Evolutionary conservation across 2,113 vertebrate species (phyloP).

Genomic region (Labeo catla): DNA sequence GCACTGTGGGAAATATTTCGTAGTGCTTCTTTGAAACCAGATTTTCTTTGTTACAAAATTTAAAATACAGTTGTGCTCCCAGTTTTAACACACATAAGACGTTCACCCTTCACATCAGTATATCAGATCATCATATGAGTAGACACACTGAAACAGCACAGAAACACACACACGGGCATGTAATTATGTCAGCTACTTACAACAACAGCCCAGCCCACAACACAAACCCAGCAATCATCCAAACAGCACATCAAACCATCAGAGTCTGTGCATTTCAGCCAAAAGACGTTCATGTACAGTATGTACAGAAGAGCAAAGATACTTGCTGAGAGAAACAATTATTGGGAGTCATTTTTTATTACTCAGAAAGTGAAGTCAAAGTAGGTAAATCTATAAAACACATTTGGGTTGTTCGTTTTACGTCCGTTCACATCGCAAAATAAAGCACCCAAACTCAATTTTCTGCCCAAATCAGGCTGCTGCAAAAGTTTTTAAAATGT

Average conservation of each 20-base stretch:
- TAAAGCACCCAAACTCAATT: not conserved
- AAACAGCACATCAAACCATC: constrained; percentile 55
- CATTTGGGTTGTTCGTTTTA: not conserved
- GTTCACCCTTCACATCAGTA: not conserved
- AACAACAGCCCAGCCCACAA: constrained; percentile 9
- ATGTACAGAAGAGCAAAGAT: constrained; percentile 67
- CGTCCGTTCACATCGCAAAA: not conserved
- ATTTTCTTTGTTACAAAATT: not conserved
- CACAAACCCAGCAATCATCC: constrained; percentile 26
- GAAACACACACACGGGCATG: constrained; percentile 3
- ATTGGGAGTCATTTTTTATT: not conserved
- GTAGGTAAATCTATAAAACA: not conserved
- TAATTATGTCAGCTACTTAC: constrained; percentile 1
- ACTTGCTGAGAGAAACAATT: not conserved
- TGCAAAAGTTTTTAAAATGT: not conserved
- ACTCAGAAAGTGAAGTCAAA: not conserved
- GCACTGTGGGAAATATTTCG: constrained; percentile 13
- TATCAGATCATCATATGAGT: constrained; percentile 13
- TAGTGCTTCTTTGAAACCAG: not conserved
- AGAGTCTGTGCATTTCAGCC: constrained; percentile 51
- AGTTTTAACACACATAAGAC: constrained; percentile 23
- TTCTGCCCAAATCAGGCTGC: not conserved
- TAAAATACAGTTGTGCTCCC: constrained; percentile 54
- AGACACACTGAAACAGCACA: constrained; percentile 14
- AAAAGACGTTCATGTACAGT: constrained; percentile 67